Base-by-base conservation (phyloP, 2,113 vertebrate species). In the Columba livia region DNA sequence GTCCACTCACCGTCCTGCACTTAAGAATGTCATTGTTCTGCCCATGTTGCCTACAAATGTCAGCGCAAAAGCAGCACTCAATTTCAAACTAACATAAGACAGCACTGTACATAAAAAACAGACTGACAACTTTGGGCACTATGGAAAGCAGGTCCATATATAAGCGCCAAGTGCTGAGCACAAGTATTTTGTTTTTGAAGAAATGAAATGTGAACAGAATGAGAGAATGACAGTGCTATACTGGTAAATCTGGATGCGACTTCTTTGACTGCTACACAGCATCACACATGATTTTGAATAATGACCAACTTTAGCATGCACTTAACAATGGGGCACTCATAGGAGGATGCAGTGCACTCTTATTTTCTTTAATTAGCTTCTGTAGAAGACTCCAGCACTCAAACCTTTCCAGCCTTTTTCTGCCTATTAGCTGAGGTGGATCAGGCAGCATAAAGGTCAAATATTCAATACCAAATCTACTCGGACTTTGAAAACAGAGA, bases 131-230 rank as follows among this genome's bases (percentile, higher is more conserved):
- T 81, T 54, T 11, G 29, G 26, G 77, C 29, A 79, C 83, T 34
- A 5, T 7, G 12, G 51, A 79, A 88, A 94, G 56, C 51, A 79
- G 21, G 17, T 40, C 83, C 50, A 47, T 18, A 82, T 9, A n/a
- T 10, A 90, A 92, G 89, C 3, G 8, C 79, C 96, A 94, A 82
- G 81, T 89, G 86, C 93, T 29, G 14, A 95, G 83, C 71, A 74
- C 65, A 88, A 47, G 48, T 25, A 75, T 80, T 88, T 82, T 38
- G 61, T 72, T 93, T 92, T 62, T 91, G 56, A 90, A 72, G 57
- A 84, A 84, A 53, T 66, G 6, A 85, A 93, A 90, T 23, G 19
- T 34, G 36, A 95, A 85, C 42, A 70, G 17, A 64, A 78, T 38
- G 70, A 42, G 90, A 89, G 19, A 29, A 79, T 32, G 50, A 60